Base-by-base conservation (phyloP, 1,140 invertebrate genomes). In the Neodiprion fabricii region DNA sequence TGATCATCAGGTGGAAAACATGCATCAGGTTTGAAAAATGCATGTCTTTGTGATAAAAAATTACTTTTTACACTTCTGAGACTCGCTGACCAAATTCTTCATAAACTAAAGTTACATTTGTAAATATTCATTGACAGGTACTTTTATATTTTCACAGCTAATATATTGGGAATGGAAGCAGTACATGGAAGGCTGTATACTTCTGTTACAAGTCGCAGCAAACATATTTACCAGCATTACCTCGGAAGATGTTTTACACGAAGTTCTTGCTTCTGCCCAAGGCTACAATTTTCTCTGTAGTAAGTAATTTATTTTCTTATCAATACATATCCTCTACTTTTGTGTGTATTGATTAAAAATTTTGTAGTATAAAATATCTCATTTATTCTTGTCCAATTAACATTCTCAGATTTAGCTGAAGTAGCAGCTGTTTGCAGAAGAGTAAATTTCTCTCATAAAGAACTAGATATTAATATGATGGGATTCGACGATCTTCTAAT, bases 201-300 rank as follows among this genome's bases (percentile, higher is more conserved):
- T 87, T 53, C 81, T 92, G 66, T 82, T 92, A 48, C 88, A 89
- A 80, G 82, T 90, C 68, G 90, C 91, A 50, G 89, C 89, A 67
- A 89, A 87, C 76, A 87, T 91, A 72, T 91, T 92, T 79, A 90
- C 89, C 75, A 89, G 85, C 68, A 90, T 91, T 71, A 89, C 87
- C 50, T 90, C 89, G 21, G 89, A 91, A 76, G 79, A 83, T 53
- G 88, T 92, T 67, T 86, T 91, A 74, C 86, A 87, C 71, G 91
- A 92, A 85, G 89, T 92, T 47, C 83, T 92, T 70, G 83, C 84
- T 68, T 90, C 90, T 70, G 87, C 89, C 17, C 89, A 91, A 82
- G 91, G 92, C 70, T 87, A 89, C 69, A 89, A 90, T 73, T 93
- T 92, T 84, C 86, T 92, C 17, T 87, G 88, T 78, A 90, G 91